Percentiles rank a stretch among this genome's conserved stretches.
These are phyloP conservation scores for Sebastiscus albofasciatus DNA, from an alignment of 2,797 vertebrate genomes.

Conservation along the genomic window DNA sequence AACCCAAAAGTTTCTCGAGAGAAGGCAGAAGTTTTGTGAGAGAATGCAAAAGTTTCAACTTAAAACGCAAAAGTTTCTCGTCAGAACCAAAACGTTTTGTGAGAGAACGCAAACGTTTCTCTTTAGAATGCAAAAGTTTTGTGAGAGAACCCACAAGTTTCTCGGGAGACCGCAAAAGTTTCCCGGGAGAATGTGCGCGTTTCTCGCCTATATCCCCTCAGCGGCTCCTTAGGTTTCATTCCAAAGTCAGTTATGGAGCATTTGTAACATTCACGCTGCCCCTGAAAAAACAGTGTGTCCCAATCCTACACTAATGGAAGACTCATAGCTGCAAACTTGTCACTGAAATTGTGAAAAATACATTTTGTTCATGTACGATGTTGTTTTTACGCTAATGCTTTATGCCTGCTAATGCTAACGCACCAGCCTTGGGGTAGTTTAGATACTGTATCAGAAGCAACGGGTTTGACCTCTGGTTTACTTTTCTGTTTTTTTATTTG, in stretches of 20 bases:
- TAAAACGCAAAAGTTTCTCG: too few relatives aligned
- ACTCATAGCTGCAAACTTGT: neutral
- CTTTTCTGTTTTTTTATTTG: neutral
- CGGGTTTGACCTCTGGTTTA: neutral
- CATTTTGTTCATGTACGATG: neutral
- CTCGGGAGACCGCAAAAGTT: too few relatives aligned
- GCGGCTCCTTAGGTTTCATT: rapidly evolving
- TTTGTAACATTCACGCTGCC: neutral
- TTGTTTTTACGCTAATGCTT: neutral
- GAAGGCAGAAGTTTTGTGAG: too few relatives aligned
- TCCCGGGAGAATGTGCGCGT: rapidly evolving
- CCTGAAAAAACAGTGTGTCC: neutral
- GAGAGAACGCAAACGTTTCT: too few relatives aligned
- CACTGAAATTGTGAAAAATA: neutral
- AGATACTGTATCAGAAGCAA: too few relatives aligned
- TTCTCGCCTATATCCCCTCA: rapidly evolving
- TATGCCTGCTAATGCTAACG: neutral
- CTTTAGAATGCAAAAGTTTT: too few relatives aligned
- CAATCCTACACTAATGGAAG: neutral
- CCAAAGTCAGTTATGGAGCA: neutral
- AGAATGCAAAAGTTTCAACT: too few relatives aligned
- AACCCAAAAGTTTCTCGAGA: too few relatives aligned
- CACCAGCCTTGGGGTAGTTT: neutral
- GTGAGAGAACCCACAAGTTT: rapidly evolving
- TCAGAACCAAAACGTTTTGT: rapidly evolving